phyloP scores from a whole-genome alignment of 2,797 vertebrate genomes.

The Triplophysa bombifrons region DNA sequence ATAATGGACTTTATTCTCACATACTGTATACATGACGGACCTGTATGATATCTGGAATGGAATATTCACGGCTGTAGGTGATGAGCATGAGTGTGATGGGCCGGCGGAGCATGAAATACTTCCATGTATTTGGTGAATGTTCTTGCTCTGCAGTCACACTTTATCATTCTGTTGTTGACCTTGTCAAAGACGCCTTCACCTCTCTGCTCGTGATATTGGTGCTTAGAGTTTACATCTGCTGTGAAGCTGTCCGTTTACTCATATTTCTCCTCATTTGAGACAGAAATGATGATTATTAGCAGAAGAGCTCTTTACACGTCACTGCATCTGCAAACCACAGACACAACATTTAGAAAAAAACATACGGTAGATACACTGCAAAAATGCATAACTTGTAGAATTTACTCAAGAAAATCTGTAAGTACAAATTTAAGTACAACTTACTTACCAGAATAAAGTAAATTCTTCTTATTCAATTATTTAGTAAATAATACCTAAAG shows the following conservation, averaged over 20 bases:
- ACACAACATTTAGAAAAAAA: no score
- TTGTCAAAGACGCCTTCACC: slow-evolving; percentile 17
- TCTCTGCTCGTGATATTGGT: slow-evolving; percentile 16
- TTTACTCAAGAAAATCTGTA: no score
- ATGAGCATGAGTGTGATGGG: slow-evolving; percentile 7
- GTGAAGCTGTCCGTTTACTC: slow-evolving; percentile 54
- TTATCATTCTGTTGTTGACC: slow-evolving; percentile 31
- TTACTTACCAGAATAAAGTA: no score
- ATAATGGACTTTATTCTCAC: neutral
- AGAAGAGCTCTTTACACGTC: slow-evolving; percentile 61
- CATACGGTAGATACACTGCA: no score
- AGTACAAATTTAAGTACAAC: no score
- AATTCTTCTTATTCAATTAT: no score
- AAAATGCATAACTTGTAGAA: no score
- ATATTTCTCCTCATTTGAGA: slow-evolving; percentile 57
- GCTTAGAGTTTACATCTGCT: slow-evolving; percentile 56
- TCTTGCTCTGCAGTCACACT: neutral
- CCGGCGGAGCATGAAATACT: slow-evolving; percentile 6
- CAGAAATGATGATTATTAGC: slow-evolving; percentile 59
- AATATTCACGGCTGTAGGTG: neutral
- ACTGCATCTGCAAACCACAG: neutral
- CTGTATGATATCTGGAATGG: neutral
- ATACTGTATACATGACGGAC: neutral
- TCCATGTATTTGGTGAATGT: slow-evolving; percentile 17
- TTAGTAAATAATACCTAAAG: no score